A percentile compares a stretch with the other conserved stretches of the same genome.
Evolutionary conservation across 2,113 vertebrate genomes (phyloP).

Genomic region (Elgaria multicarinata): DNA sequence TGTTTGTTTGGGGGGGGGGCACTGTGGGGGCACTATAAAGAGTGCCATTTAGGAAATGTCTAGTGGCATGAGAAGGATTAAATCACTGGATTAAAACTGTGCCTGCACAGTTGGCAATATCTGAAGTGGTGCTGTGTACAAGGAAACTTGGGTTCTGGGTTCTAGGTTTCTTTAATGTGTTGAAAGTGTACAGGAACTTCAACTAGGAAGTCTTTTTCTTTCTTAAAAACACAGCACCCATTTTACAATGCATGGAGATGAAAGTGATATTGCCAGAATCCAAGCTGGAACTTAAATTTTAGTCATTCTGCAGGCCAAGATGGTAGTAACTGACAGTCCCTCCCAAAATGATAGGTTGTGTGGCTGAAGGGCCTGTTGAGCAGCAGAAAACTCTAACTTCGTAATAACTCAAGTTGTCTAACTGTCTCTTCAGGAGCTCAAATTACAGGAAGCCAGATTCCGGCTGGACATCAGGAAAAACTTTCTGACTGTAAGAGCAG

Average conservation of each 20-base stretch:
- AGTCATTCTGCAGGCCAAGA: too few species aligned
- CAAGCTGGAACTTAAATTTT: background rate
- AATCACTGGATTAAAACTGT: background rate
- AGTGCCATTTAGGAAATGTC: background rate
- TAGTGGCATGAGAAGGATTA: background rate
- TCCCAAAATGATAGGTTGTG: too few species aligned
- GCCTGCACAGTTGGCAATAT: background rate
- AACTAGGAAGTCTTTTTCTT: background rate
- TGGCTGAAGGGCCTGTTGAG: too few species aligned
- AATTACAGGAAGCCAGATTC: too few species aligned
- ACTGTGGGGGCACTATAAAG: too few species aligned
- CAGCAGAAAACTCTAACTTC: too few species aligned
- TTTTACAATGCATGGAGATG: background rate
- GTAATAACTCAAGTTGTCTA: too few species aligned
- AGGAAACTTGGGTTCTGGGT: background rate
- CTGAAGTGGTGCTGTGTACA: background rate
- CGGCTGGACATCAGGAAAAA: too few species aligned
- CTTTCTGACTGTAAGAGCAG: too few species aligned
- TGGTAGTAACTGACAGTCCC: too few species aligned
- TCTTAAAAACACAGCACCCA: background rate
- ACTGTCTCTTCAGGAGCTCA: too few species aligned
- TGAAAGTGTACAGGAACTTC: background rate
- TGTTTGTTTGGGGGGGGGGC: too few species aligned
- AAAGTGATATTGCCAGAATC: background rate
- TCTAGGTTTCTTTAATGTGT: background rate